Evolutionary conservation across 2,888 invertebrate species (phyloP).

Genomic region (Crocallis elinguaria): DNA sequence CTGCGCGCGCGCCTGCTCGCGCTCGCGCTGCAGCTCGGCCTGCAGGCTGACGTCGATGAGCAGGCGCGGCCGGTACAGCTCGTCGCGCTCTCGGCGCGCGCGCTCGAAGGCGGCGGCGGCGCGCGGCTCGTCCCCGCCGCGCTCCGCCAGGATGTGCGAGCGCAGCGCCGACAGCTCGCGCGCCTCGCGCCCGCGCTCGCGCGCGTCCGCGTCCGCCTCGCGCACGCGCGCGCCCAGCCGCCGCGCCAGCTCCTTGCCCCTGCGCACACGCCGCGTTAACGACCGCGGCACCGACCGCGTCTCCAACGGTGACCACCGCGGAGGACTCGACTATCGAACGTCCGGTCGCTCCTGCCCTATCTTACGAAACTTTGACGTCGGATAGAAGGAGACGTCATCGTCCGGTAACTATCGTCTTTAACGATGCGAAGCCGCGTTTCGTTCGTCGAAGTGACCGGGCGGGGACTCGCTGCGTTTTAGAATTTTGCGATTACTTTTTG

Average conservation of each 20-base stretch:
- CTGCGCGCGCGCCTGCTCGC: conserved; percentile 74
- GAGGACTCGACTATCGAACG: too few relatives aligned
- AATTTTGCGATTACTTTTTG: too few relatives aligned
- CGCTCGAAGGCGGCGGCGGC: conserved; percentile 51
- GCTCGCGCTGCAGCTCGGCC: conserved; percentile 85
- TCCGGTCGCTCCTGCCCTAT: too few relatives aligned
- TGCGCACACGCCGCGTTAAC: conserved; percentile 49
- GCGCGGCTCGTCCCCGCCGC: conserved; percentile 77
- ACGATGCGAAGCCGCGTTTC: too few relatives aligned
- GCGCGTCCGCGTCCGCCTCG: conserved; percentile 96
- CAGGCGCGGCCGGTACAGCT: conserved; percentile 92
- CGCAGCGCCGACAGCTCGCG: conserved; percentile 93
- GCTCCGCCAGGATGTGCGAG: conserved; percentile 81
- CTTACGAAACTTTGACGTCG: too few relatives aligned
- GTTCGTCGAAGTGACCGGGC: too few relatives aligned
- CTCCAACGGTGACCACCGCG: too few relatives aligned
- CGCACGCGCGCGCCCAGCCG: conserved; percentile 96
- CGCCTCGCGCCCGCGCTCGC: conserved; percentile 93
- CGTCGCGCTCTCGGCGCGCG: conserved; percentile 88
- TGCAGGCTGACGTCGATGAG: conserved; percentile 89
- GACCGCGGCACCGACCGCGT: too few relatives aligned
- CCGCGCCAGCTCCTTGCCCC: conserved; percentile 93
- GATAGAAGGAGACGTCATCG: too few relatives aligned
- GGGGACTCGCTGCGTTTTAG: too few relatives aligned
- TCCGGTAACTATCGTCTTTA: too few relatives aligned